Evolutionary conservation across 2,113 vertebrate genomes (phyloP).

Genomic region (Pachycephala philippinensis): DNA sequence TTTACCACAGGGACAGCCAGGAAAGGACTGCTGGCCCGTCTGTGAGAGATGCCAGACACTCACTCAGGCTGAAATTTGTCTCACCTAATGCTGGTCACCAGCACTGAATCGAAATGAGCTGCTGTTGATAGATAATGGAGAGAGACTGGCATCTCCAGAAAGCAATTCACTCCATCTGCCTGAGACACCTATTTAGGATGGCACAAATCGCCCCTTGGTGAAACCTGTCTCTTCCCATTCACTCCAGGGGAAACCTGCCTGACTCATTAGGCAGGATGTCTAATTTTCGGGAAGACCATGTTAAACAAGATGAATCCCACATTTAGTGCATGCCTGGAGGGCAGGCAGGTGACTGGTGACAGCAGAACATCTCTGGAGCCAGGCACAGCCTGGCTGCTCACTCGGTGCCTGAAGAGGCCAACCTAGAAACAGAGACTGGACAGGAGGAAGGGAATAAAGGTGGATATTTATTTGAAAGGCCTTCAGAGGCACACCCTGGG

Average conservation of each 20-base stretch:
- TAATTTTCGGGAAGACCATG: not conserved
- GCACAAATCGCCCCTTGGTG: not conserved
- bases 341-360: not conserved
- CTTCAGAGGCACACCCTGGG: too few relatives aligned
- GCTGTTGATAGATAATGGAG: conserved; percentile 20
- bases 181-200: conserved; percentile 47
- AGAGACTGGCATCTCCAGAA: conserved; percentile 29
- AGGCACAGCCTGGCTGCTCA: not conserved
- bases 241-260: not conserved
- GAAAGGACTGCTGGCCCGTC: not conserved
- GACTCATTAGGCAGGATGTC: conserved; percentile 2
- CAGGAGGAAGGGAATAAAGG: too few relatives aligned
- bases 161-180: conserved; percentile 49
- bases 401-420: too few relatives aligned
- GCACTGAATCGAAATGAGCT: conserved; percentile 1
- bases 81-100: not conserved
- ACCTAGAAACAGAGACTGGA: too few relatives aligned
- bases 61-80: not conserved
- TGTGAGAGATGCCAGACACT: not conserved
- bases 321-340: not conserved
- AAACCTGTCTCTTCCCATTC: conserved; percentile 36
- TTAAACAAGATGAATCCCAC: conserved; percentile 41
- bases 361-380: not conserved
- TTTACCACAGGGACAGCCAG: not conserved
- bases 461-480: too few relatives aligned